A percentile compares a stretch with the other conserved stretches of the same genome.
Conservation (phyloP, 2,797 vertebrate species). For the Mormyrus proboscirostris region DNA sequence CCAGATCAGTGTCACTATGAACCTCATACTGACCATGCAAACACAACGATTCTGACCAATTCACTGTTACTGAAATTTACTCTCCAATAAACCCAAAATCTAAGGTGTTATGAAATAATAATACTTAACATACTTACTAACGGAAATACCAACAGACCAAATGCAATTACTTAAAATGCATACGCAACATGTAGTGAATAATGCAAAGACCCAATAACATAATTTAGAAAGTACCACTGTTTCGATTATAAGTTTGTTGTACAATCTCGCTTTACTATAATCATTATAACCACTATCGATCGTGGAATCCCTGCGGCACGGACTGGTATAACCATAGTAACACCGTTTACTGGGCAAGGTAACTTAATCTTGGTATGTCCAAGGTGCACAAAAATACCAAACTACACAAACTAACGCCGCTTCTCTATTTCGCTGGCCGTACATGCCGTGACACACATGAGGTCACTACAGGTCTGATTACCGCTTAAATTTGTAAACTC, state of each 20-base stretch:
- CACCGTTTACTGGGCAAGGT: background rate
- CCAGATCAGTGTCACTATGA: background rate
- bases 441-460: background rate
- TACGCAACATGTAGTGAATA: background rate
- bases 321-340: background rate
- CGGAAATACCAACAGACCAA: background rate
- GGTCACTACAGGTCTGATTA: background rate
- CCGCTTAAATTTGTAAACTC: background rate
- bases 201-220: background rate
- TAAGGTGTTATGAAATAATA: background rate
- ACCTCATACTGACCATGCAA: background rate
- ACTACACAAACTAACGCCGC: background rate
- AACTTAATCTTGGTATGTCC: background rate
- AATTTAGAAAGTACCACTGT: background rate
- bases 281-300: background rate
- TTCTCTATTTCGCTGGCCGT: background rate
- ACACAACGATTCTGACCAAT: background rate
- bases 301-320: background rate
- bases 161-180: background rate
- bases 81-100: background rate
- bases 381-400: background rate
- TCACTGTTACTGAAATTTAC: background rate
- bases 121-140: background rate
- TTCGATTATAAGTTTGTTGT: background rate
- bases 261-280: background rate